A percentile compares a stretch with the other conserved stretches of the same genome.
Conservation (phyloP, 2,113 vertebrate genomes). For the Aramus guarauna region DNA sequence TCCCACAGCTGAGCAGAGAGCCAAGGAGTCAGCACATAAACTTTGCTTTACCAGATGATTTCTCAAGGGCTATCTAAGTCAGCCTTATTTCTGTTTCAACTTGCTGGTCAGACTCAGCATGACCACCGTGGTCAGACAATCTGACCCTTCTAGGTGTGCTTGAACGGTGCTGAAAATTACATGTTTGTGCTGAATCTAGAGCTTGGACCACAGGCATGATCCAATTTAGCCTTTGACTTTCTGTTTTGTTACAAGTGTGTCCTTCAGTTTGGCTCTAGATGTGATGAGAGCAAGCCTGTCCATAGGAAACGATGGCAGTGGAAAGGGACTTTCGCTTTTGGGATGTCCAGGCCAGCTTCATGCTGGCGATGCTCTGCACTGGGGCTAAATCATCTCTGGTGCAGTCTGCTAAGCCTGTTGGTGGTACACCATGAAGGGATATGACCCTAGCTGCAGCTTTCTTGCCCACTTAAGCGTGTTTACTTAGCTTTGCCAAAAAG, state of each 20-base stretch:
- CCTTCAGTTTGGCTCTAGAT: background rate
- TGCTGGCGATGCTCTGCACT: background rate
- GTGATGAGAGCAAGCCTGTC: background rate
- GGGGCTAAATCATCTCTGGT: background rate
- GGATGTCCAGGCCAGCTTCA: background rate
- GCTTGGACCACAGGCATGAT: background rate
- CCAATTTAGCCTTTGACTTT: background rate
- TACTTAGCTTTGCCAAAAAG: constrained; percentile 39
- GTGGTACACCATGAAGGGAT: background rate
- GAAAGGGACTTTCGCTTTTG: background rate
- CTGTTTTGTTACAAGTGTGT: background rate
- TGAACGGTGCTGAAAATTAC: background rate
- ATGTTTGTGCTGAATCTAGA: background rate
- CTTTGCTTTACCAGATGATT: background rate
- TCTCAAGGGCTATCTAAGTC: background rate
- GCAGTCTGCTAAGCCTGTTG: background rate
- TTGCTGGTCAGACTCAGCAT: background rate
- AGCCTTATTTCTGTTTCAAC: background rate
- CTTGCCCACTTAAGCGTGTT: background rate
- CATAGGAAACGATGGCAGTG: background rate
- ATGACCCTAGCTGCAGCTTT: background rate
- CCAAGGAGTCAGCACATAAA: background rate
- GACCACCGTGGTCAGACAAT: background rate
- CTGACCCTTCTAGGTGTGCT: background rate
- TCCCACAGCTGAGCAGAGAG: background rate